Evolutionary conservation across 2,797 vertebrate genomes (phyloP).

Genomic region (Knipowitschia caucasica): DNA sequence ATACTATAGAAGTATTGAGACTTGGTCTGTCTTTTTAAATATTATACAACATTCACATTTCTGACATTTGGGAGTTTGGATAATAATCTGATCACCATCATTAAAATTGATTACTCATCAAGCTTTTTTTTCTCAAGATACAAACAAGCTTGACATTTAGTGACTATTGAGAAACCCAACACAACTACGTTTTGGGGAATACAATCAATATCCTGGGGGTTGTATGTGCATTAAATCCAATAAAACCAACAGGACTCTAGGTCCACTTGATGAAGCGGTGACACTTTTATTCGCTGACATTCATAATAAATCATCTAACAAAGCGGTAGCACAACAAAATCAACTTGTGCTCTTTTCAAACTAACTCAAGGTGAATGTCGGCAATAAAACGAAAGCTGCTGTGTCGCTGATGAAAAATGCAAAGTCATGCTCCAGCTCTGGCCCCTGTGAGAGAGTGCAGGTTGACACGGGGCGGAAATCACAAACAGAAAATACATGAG

Average conservation of each 20-base stretch:
- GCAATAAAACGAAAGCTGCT: constrained; percentile 1
- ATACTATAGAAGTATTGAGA: no score
- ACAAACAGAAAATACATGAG: constrained; percentile 45
- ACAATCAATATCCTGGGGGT: constrained; percentile 27
- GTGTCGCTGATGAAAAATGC: constrained; percentile 12
- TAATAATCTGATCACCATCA: no score
- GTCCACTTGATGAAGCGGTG: constrained; percentile 37
- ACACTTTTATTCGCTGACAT: constrained; percentile 44
- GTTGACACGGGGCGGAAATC: constrained; percentile 41
- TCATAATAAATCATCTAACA: constrained; percentile 25
- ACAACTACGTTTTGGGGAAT: no score
- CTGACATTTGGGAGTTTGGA: no score
- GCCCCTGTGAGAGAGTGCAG: constrained; percentile 2
- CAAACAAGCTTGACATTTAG: no score
- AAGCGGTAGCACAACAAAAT: constrained; percentile 9
- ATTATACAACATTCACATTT: no score
- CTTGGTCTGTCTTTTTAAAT: no score
- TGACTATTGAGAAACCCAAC: no score
- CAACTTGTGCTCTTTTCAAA: background rate
- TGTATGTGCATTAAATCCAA: constrained; percentile 38
- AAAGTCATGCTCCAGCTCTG: constrained; percentile 17
- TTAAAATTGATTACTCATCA: no score
- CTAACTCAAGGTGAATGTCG: background rate
- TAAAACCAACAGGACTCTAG: constrained; percentile 44
- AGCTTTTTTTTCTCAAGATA: no score